Evolutionary conservation across 1,140 invertebrate species (phyloP), one percentile per base, ranked within the genome.

Genomic region (Saccostrea glomerata): DNA sequence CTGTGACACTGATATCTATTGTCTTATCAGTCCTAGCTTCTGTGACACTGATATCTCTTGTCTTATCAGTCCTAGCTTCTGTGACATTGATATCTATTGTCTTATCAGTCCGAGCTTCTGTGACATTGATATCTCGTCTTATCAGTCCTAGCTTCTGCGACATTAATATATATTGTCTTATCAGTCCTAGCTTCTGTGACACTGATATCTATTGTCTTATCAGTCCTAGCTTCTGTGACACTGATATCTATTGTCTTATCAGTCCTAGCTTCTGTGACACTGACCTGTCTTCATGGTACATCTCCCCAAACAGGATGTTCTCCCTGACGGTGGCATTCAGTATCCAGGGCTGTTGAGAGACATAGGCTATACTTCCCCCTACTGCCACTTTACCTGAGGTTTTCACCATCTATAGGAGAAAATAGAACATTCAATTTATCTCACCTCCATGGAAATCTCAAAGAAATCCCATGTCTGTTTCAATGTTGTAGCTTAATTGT

Each of bases 321-420:
- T 97, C 96, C 85, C 95, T 95, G 0, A 97, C 93, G 7, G 96
- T 96, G 0, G 95, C 95, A 93, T 97, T 97, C 70, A 96, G 93
- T 55, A 97, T 96, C 96, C 96, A 97, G 0, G 97, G 95, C 90
- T 96, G 96, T 92, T 97, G 97, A 36, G 96, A 95, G 3, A 97
- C 97, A 90, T 97, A 97, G 0, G 97, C 97, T 87, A 96, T 95
- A 20, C 93, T 94, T 13, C 97, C 96, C 82, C 96, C 95, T 23
- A 97, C 94, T 82, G 95, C 94, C 13, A 97, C 90, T 77, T 95
- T 93, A 13, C 97, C 97, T 9, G 92, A 92, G 7, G 92, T 63
- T 13, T 91, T 84, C 58, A 92, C 89, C 94, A 95, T 93, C 95
- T 96, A 87, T 25, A 93, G 30, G 40, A 54, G 55, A 17, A 47